A percentile compares a stretch with the other conserved stretches of the same genome.
Conservation (phyloP, 2,888 invertebrate species). For the Urechis unicinctus region DNA sequence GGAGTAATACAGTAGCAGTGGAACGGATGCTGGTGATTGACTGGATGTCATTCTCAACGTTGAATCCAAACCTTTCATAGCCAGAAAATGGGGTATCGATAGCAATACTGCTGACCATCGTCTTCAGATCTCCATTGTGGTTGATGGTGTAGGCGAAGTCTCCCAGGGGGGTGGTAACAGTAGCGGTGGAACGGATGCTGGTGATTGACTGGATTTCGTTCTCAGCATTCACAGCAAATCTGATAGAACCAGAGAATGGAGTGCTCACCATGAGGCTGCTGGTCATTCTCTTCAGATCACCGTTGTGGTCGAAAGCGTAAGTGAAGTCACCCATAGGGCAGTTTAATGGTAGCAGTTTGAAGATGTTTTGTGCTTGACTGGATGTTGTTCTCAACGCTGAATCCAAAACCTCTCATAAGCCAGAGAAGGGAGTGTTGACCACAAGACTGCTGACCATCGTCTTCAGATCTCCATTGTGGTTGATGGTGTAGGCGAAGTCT, state of each 20-base stretch:
- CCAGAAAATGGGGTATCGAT: slow-evolving; percentile 6
- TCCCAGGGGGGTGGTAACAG: too few relatives aligned
- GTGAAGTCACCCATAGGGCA: slow-evolving; percentile 10
- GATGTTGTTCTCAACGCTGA: slow-evolving; percentile 8
- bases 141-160: too few relatives aligned
- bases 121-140: slow-evolving; percentile 3
- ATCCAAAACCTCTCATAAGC: slow-evolving; percentile 9
- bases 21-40: background rate
- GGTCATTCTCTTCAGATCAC: slow-evolving; percentile 15
- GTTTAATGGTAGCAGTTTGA: slow-evolving; percentile 1
- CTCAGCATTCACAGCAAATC: too few relatives aligned
- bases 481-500: too few relatives aligned
- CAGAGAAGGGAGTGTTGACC: slow-evolving; percentile 23
- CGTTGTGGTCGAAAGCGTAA: slow-evolving; percentile 25
- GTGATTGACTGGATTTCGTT: too few relatives aligned
- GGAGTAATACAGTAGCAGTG: slow-evolving; percentile 1
- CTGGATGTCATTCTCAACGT: background rate
- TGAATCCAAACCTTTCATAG: slow-evolving; percentile 4
- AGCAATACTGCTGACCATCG: slow-evolving; percentile 2
- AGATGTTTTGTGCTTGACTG: too few relatives aligned
- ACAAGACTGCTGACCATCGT: slow-evolving; percentile 16
- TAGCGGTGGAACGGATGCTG: too few relatives aligned
- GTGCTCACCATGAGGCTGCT: too few relatives aligned
- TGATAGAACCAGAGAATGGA: too few relatives aligned
- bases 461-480: too few relatives aligned